Conservation (phyloP, 2,888 invertebrate species). For the Amphimallon solstitiale region DNA sequence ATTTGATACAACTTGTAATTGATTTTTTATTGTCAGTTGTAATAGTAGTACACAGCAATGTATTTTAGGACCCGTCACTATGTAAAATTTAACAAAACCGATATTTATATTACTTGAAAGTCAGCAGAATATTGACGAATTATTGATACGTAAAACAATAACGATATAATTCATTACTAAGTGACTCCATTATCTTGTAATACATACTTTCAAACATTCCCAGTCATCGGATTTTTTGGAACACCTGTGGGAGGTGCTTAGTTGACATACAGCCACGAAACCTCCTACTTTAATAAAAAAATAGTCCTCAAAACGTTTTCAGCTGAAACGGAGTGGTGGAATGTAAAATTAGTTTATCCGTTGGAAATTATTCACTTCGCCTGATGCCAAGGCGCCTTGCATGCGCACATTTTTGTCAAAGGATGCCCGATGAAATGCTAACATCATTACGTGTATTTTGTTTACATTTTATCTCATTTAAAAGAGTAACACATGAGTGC, state of each 20-base stretch:
- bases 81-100: too few relatives aligned
- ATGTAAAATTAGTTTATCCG: constrained; percentile 6
- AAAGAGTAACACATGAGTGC: not conserved
- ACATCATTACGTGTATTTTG: not conserved
- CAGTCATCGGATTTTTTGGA: not conserved
- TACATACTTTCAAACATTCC: not conserved
- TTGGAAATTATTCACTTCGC: constrained; percentile 3
- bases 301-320: not conserved
- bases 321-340: constrained; percentile 1
- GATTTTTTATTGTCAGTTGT: too few relatives aligned
- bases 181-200: not conserved
- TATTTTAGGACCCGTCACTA: too few relatives aligned
- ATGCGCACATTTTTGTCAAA: constrained; percentile 2
- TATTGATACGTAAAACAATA: not conserved
- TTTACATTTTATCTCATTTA: constrained; percentile 10
- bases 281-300: constrained; percentile 16
- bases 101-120: too few relatives aligned
- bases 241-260: constrained; percentile 25
- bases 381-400: not conserved
- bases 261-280: constrained; percentile 8
- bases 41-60: too few relatives aligned
- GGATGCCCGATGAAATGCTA: not conserved
- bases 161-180: not conserved
- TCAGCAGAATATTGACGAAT: too few relatives aligned
- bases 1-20: too few relatives aligned